Evolutionary conservation across 2,113 vertebrate genomes (phyloP).

Genomic region (Ellobius talpinus): DNA sequence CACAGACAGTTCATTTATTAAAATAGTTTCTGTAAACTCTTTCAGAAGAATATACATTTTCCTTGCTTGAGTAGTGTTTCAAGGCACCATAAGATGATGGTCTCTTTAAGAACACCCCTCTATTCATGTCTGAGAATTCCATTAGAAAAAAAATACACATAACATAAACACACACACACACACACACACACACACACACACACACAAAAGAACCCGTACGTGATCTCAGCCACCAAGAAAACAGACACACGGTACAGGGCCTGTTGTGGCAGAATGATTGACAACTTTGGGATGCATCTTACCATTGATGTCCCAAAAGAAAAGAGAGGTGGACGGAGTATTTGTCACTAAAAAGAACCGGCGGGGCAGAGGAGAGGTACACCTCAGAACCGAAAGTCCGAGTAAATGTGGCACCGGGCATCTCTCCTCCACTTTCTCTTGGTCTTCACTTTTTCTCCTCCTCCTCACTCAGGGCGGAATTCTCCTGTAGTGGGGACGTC

Average conservation of each 20-base stretch:
- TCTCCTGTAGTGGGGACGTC: constrained; percentile 81
- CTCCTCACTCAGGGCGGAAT: constrained; percentile 76
- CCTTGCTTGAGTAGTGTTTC: constrained; percentile 65
- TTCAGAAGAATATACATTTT: constrained; percentile 66
- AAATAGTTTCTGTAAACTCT: constrained; percentile 76
- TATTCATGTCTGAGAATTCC: constrained; percentile 34
- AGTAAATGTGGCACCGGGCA: constrained; percentile 68
- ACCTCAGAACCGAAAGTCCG: not conserved
- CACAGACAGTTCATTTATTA: constrained; percentile 72
- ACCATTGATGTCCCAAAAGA: not conserved
- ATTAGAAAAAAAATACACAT: not conserved
- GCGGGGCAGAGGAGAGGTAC: not conserved
- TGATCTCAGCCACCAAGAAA: not conserved
- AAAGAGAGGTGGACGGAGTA: constrained; percentile 1
- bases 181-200: not conserved
- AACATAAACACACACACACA: not conserved
- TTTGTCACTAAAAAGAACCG: not conserved
- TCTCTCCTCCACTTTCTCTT: fast-evolving
- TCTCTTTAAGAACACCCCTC: constrained; percentile 67
- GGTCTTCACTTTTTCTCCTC: constrained; percentile 77
- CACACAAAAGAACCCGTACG: not conserved
- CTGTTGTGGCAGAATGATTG: not conserved
- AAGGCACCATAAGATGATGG: constrained; percentile 78
- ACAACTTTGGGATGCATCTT: not conserved
- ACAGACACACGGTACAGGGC: not conserved